Conservation (phyloP, 2,113 vertebrate species). For the Amazona guildingii region DNA sequence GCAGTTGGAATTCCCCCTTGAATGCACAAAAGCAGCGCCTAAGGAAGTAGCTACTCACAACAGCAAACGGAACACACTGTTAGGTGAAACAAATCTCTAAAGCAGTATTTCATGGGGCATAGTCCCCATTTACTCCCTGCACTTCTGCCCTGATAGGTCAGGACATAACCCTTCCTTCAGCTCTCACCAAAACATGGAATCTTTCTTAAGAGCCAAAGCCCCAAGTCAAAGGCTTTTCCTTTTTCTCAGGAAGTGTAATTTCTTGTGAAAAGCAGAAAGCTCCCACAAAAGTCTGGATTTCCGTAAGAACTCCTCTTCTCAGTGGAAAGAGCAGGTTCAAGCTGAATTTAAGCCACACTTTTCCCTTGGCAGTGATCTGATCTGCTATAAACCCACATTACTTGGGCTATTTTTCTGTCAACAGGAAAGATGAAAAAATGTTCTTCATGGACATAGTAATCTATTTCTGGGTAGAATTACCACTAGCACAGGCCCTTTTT, state of each 20-base stretch:
- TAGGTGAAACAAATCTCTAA: neutral
- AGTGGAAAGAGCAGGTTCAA: neutral
- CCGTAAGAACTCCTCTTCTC: neutral
- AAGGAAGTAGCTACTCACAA: neutral
- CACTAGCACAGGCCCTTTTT: neutral
- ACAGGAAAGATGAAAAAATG: neutral
- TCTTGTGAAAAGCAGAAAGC: neutral
- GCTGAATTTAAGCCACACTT: neutral
- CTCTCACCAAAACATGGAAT: neutral
- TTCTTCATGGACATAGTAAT: neutral
- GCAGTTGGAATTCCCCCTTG: neutral
- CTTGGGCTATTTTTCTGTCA: neutral
- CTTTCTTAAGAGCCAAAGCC: neutral
- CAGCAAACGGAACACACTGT: neutral
- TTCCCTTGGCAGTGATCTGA: neutral
- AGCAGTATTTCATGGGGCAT: neutral
- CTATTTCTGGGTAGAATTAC: neutral
- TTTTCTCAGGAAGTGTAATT: neutral
- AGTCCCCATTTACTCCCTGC: neutral
- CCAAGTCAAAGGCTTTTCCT: neutral
- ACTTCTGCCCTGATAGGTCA: neutral
- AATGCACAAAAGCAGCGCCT: neutral
- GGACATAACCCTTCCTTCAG: neutral
- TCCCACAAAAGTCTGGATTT: neutral
- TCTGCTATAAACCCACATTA: neutral